phyloP scores from a whole-genome alignment of 2,888 invertebrate species.

The Orchesella flavescens region DNA sequence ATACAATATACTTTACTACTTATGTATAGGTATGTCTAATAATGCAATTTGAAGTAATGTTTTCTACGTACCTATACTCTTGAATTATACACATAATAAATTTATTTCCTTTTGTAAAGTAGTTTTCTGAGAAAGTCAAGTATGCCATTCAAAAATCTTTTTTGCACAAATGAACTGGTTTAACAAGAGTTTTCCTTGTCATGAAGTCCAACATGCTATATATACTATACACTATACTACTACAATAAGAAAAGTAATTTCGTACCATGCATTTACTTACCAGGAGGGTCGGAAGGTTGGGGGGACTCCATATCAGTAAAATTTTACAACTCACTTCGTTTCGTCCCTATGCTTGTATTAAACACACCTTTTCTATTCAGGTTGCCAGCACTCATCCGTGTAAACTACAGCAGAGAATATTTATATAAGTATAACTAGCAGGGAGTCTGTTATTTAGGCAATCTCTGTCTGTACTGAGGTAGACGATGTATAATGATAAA shows the following conservation, averaged over 20 bases:
- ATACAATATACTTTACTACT: too few relatives aligned
- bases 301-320: slow-evolving; percentile 43
- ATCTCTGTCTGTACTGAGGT: not conserved
- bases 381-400: slow-evolving; percentile 3
- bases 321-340: slow-evolving; percentile 37
- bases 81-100: not conserved
- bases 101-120: not conserved
- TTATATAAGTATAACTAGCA: not conserved
- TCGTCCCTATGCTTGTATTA: slow-evolving; percentile 4
- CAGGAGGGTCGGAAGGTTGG: slow-evolving; percentile 44
- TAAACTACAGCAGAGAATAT: not conserved
- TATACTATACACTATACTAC: not conserved
- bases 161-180: not conserved
- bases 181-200: not conserved
- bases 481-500: not conserved
- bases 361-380: slow-evolving; percentile 1
- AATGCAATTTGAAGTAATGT: too few relatives aligned
- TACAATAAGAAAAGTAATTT: not conserved
- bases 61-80: too few relatives aligned
- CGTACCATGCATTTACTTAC: slow-evolving; percentile 18
- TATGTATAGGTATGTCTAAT: too few relatives aligned
- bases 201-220: too few relatives aligned
- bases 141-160: not conserved
- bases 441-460: not conserved
- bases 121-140: not conserved